Conservation (phyloP, 2,113 vertebrate genomes). For the Heliornis fulica region DNA sequence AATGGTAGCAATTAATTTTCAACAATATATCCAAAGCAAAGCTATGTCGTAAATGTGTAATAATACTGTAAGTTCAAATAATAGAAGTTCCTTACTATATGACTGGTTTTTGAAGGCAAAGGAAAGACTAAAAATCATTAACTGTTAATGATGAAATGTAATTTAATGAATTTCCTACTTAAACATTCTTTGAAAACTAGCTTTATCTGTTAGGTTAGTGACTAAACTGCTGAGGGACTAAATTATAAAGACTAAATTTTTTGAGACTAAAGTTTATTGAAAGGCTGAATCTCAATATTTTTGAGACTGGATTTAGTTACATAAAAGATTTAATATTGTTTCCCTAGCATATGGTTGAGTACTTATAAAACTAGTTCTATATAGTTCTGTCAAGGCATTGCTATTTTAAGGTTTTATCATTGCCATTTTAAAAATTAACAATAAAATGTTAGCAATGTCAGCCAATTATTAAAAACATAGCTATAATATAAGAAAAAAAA, state of each 20-base stretch:
- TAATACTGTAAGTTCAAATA: neutral
- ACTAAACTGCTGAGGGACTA: neutral
- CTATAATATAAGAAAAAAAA: neutral
- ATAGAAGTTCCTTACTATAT: neutral
- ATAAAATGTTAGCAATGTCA: neutral
- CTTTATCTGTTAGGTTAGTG: neutral
- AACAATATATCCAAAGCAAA: neutral
- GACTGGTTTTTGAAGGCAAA: neutral
- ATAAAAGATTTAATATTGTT: neutral
- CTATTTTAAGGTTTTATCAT: neutral
- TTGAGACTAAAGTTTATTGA: neutral
- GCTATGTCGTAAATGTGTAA: neutral
- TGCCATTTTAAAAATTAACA: neutral
- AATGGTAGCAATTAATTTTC: neutral
- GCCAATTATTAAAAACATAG: neutral
- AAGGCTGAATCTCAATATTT: neutral
- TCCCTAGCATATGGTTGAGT: neutral
- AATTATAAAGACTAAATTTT: neutral
- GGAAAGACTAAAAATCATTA: neutral
- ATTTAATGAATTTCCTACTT: neutral
- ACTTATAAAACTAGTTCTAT: neutral
- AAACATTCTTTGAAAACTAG: neutral
- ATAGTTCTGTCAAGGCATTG: neutral
- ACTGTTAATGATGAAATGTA: neutral
- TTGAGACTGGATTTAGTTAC: neutral